Evolutionary conservation across 1,140 invertebrate genomes (phyloP), one percentile per base, ranked within the genome.

Genomic region (Ephestia elutella): DNA sequence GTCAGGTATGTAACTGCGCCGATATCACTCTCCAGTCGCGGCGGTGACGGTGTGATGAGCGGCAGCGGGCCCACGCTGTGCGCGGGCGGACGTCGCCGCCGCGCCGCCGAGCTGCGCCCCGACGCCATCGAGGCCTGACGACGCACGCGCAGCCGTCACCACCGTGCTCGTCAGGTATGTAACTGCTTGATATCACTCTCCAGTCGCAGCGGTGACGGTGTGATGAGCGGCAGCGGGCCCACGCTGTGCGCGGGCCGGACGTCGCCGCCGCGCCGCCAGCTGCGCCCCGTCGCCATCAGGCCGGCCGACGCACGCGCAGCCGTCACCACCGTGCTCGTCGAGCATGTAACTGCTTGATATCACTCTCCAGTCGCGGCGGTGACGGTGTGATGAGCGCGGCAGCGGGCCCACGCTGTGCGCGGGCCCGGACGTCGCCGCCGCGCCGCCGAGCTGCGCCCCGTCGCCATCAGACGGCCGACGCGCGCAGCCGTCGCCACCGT

Each of bases 401-500:
- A 62, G 59, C 60, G 68, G 63, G 60, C 62, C 38, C 13, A 1
- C 67, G 61, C 49, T 35, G 35, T 9, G 56, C 38, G 71, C 54
- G 5, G 62, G 71, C 10, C n/a, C 58, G 56, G 5, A 71, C 74
- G 30, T 74, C 75, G 18, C 59, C 70, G 18, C 86, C 82, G 60
- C 73, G 80, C 15, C 69, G 84, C 2, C 93, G 93, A 94, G 54
- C 90, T 97, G 9, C 91, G 94, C 60, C 96, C 97, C 1, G 92
- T 98, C 25, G 96, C 97, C 3, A 92, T 98, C 19, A 98, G 82
- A 96, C 0, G 11, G 87, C 78, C 50, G 96, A 98, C 88, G 94
- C 94, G 95, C 11, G 96, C 96, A 0, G 96, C 96, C 1, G 95
- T 98, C 11, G 94, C 94, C 11, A 97, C 97, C 0, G 94, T 98